phyloP scores from a whole-genome alignment of 53 echinoderm and acorn worm species.

The Paracentrotus lividus region DNA sequence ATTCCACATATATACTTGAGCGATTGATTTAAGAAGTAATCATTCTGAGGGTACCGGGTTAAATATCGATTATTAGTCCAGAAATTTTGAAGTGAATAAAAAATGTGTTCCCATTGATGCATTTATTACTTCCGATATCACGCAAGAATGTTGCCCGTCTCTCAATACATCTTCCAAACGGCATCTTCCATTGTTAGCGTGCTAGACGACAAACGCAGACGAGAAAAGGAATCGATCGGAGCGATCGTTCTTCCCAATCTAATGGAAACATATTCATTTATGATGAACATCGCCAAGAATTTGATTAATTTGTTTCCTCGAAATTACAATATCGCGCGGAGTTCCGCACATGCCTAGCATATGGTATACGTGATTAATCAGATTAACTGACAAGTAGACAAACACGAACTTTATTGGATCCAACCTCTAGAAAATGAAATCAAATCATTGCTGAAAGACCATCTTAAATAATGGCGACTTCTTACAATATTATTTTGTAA shows the following conservation, averaged over 20 bases:
- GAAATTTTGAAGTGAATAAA: background rate
- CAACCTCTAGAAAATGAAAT: background rate
- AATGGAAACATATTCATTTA: slow-evolving; percentile 10
- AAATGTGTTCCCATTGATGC: slow-evolving; percentile 7
- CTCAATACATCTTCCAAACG: background rate
- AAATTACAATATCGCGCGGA: slow-evolving; percentile 34
- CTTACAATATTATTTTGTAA: background rate
- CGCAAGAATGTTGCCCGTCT: background rate
- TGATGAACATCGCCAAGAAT: slow-evolving; percentile 11
- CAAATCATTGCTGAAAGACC: background rate
- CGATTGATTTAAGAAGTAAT: background rate
- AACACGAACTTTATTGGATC: slow-evolving; percentile 30
- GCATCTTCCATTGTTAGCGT: background rate
- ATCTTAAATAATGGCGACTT: background rate
- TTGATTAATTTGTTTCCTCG: slow-evolving; percentile 49
- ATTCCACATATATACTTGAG: background rate
- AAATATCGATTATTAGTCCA: background rate
- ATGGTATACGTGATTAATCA: slow-evolving; percentile 22
- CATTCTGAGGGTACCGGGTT: slow-evolving; percentile 15
- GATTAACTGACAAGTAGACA: slow-evolving; percentile 16
- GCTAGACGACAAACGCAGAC: background rate
- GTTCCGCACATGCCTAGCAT: slow-evolving; percentile 9
- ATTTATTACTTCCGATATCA: background rate
- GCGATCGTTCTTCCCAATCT: slow-evolving; percentile 19
- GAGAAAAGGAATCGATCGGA: slow-evolving; percentile 13